Conservation (phyloP, 2,888 invertebrate species). For the Isoperla grammatica region DNA sequence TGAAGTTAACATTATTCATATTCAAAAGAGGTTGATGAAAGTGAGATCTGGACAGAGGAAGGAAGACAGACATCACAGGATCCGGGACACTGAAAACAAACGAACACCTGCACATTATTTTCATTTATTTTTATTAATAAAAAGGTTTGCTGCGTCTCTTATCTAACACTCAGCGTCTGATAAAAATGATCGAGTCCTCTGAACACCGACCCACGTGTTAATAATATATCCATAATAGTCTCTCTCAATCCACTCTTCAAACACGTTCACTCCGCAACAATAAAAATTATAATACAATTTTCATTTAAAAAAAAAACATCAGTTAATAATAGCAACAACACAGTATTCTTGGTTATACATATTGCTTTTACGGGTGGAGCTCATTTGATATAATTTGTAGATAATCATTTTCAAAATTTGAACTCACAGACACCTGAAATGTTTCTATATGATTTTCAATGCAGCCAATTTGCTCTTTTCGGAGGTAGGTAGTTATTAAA, state of each 20-base stretch:
- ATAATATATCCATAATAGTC: not conserved
- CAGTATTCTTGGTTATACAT: not conserved
- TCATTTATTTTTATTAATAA: conserved; percentile 9
- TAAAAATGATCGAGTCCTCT: not conserved
- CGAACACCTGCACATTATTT: not conserved
- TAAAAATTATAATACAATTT: conserved; percentile 14
- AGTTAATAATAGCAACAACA: not conserved
- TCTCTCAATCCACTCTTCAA: not conserved
- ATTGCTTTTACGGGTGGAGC: no score
- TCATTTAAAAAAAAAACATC: not conserved
- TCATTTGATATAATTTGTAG: no score
- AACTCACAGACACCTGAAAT: no score
- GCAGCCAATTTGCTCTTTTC: no score
- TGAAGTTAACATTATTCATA: no score
- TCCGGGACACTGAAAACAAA: not conserved
- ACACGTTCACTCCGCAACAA: conserved; percentile 2
- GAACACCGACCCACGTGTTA: not conserved
- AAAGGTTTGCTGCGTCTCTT: not conserved
- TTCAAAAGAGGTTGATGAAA: no score
- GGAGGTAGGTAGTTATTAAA: no score
- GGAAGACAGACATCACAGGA: no score
- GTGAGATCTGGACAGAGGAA: no score
- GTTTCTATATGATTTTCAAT: no score
- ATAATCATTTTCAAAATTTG: no score
- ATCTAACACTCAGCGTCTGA: not conserved